Base-by-base conservation (phyloP, 2,113 vertebrate species). In the Gorsachius goisagi region DNA sequence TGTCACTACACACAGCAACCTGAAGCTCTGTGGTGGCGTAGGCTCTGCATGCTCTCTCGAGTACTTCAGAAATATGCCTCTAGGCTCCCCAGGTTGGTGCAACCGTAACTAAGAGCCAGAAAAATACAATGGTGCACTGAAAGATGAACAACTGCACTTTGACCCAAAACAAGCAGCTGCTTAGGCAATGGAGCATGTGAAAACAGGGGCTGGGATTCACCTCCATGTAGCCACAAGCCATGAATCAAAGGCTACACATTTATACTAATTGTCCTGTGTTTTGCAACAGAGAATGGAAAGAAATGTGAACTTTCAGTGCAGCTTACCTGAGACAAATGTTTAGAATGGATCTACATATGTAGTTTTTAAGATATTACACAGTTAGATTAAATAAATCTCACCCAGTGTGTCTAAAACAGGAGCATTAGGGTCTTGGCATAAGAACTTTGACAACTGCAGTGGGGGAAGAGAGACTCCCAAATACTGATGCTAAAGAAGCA, bases 41-140 rank as follows among this genome's bases (percentile, higher is more conserved):
- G 32, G 12, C 27, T 71, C 67, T 63, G 37, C 2, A 0, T 76
- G 9, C 7, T 37, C 44, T 68, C 44, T 32, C 6, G n/a, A 59
- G 9, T 14, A 3, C 16, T 63, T 59, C 0, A 2, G 33, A 76
- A n/a, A 44, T 12, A 24, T 9, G 12, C 3, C 35, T 41, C 13
- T 37, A 30, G 53, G 28, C 19, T 66, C 11, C 33, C 73, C 33
- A 44, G 6, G 17, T 8, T 53, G 15, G 1, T 60, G 45, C 8
- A 74, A 26, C 23, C 30, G 4, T 15, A 71, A 58, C 39, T 49
- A 71, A 78, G n/a, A 60, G 33, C 1, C 23, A 58, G 35, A 78
- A 62, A 64, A 75, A 59, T 41, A 67, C 8, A 82, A 59, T 15
- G 12, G 13, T 45, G 19, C n/a, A 30, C 27, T 53, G 56, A 69